These are phyloP conservation scores for Poicephalus meyeri DNA, from an alignment of 2,113 vertebrate genomes.

Conservation along the genomic window DNA sequence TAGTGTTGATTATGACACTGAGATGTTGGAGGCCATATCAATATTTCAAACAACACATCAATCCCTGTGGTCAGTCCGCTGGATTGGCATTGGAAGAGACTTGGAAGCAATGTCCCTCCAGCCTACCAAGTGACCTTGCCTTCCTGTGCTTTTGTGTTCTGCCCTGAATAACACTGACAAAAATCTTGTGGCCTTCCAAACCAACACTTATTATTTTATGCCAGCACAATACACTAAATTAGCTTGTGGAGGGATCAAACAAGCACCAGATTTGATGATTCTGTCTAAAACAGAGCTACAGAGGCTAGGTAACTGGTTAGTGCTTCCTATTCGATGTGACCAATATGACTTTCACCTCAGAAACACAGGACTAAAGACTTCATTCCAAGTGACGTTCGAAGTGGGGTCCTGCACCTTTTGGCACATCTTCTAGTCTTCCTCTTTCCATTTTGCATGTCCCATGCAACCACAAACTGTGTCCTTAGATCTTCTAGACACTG, in stretches of 20 bases:
- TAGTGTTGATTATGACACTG: not conserved
- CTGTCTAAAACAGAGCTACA: not conserved
- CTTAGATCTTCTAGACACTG: not conserved
- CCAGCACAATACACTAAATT: not conserved
- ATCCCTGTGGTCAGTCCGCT: not conserved
- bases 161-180: not conserved
- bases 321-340: not conserved
- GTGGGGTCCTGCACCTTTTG: not conserved
- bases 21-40: not conserved
- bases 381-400: not conserved
- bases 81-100: not conserved
- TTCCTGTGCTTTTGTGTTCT: not conserved
- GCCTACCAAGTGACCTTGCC: not conserved
- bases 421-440: not conserved
- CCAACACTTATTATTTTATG: not conserved
- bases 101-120: not conserved
- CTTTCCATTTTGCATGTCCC: not conserved
- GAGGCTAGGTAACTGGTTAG: not conserved
- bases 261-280: not conserved
- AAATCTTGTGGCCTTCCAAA: not conserved
- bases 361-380: not conserved
- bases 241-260: not conserved
- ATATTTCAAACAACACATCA: not conserved
- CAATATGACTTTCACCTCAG: not conserved
- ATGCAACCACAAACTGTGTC: not conserved